Evolutionary conservation across 2,888 invertebrate genomes (phyloP).

Genomic region (Mycalesis mineus): DNA sequence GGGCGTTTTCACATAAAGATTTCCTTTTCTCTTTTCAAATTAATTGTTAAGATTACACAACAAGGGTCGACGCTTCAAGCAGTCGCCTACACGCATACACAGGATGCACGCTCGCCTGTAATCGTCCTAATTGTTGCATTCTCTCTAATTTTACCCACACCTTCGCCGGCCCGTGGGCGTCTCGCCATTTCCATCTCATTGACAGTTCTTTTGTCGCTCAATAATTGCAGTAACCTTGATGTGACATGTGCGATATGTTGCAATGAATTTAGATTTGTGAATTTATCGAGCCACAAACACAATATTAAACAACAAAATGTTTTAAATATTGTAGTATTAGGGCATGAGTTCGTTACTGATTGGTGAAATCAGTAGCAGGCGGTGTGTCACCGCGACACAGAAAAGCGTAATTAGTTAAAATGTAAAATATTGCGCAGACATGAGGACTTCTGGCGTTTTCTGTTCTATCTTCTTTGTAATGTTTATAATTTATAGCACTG

Average conservation of each 20-base stretch:
- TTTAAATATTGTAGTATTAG: too few species aligned
- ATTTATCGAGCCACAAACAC: not conserved
- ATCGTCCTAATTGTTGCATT: constrained; percentile 60
- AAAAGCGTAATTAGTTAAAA: too few species aligned
- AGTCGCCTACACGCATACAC: constrained; percentile 48
- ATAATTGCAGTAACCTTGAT: constrained; percentile 11
- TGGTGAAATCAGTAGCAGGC: too few species aligned
- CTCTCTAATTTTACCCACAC: constrained; percentile 56
- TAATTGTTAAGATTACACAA: not conserved
- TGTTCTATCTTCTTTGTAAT: too few species aligned
- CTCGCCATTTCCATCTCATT: constrained; percentile 44
- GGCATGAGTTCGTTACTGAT: too few species aligned
- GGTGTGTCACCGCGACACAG: too few species aligned
- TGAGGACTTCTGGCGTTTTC: too few species aligned
- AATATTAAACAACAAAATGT: too few species aligned
- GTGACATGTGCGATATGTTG: constrained; percentile 6
- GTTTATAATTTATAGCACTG: too few species aligned
- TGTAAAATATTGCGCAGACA: too few species aligned
- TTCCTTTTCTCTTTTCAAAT: too few species aligned
- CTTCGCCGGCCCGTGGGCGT: constrained; percentile 41
- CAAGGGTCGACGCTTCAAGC: not conserved
- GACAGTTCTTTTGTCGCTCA: constrained; percentile 31
- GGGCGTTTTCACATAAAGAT: too few species aligned
- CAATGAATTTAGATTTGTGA: not conserved
- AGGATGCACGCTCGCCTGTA: constrained; percentile 54